Evolutionary conservation across 2,797 vertebrate species (phyloP).

Genomic region (Calcarius lapponicus): DNA sequence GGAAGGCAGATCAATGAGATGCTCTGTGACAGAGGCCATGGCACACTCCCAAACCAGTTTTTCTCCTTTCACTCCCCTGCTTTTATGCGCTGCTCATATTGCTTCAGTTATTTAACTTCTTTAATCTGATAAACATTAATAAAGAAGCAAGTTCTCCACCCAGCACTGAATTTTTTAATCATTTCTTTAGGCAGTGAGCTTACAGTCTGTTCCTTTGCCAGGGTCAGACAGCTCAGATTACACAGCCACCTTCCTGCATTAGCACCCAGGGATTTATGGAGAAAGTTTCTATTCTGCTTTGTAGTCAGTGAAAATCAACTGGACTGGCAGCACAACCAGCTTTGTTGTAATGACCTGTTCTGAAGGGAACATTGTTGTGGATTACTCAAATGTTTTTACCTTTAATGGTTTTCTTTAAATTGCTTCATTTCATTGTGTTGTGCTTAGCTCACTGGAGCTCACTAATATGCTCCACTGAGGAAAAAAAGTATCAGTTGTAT

Average conservation of each 20-base stretch:
- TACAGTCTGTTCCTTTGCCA: not conserved
- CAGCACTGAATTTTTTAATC: not conserved
- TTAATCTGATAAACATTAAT: constrained; percentile 26
- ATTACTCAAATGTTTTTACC: not conserved
- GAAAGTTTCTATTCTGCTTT: not conserved
- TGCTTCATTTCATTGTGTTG: not conserved
- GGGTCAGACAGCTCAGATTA: constrained; percentile 1
- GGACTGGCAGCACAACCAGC: not conserved
- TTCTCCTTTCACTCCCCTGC: not conserved
- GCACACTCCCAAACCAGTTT: not conserved
- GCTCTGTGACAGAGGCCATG: not conserved
- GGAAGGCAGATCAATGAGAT: not conserved
- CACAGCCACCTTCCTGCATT: not conserved
- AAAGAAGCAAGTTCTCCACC: not conserved
- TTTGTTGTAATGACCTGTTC: not conserved
- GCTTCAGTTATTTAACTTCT: not conserved
- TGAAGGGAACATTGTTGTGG: not conserved
- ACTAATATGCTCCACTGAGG: not conserved
- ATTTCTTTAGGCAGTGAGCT: not conserved
- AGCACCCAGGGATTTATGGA: not conserved
- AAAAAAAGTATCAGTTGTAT: not conserved
- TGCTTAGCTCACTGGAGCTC: not conserved
- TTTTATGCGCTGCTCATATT: constrained; percentile 1
- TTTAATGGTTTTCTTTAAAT: not conserved
- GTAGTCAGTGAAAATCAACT: not conserved